Evolutionary conservation across 1,140 invertebrate genomes (phyloP).

Genomic region (Psix sp.): DNA sequence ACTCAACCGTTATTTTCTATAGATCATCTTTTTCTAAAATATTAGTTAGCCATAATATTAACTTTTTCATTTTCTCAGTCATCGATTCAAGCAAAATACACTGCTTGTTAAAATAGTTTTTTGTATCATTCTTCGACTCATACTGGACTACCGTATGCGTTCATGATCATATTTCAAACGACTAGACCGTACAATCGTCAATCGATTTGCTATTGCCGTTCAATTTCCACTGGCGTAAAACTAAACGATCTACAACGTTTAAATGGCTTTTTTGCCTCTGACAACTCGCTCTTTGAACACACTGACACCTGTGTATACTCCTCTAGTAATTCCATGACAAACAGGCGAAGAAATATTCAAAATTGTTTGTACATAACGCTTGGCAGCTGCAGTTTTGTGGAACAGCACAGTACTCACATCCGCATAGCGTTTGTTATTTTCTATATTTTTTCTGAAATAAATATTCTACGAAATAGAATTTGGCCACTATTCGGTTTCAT

Average conservation of each 20-base stretch:
- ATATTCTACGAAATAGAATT: no score
- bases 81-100: constrained; percentile 33
- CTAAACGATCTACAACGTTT: constrained; percentile 45
- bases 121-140: constrained; percentile 46
- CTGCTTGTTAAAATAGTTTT: constrained; percentile 54
- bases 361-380: constrained; percentile 16
- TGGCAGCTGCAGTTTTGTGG: no score
- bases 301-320: constrained; percentile 16
- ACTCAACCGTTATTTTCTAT: no score
- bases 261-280: constrained; percentile 47
- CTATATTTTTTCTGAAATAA: no score
- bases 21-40: no score
- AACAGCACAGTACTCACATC: no score
- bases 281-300: constrained; percentile 50
- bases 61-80: constrained; percentile 40
- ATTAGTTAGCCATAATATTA: no score
- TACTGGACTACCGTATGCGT: constrained; percentile 38
- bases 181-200: constrained; percentile 62
- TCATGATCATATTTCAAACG: constrained; percentile 60
- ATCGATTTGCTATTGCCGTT: constrained; percentile 66
- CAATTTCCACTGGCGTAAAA: constrained; percentile 58
- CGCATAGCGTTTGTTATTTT: no score
- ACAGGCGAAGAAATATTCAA: constrained; percentile 21
- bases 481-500: no score
- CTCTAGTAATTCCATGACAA: constrained; percentile 26